Evolutionary conservation across 2,797 vertebrate genomes (phyloP), one percentile per base, ranked within the genome.

Genomic region (Petrocephalus sullivani): DNA sequence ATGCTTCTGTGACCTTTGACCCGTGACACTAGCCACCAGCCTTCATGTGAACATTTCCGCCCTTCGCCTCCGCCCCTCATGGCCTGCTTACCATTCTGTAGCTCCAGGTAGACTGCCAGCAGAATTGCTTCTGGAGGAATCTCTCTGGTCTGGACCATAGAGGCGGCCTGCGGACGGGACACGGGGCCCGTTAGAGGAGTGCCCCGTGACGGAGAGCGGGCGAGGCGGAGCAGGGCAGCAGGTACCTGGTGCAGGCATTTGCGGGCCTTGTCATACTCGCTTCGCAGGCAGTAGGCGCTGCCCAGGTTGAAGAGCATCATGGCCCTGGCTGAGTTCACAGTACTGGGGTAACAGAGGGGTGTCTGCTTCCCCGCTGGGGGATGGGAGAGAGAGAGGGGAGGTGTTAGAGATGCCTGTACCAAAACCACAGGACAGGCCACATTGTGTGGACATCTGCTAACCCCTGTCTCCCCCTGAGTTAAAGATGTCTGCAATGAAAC

Each of bases 251-350:
- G 97, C 82, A 99, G 96, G 92, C 98, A 99, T 91, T 98, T 99
- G 12, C 98, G 97, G 85, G 98, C 98, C 94, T 99, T 99, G 90
- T 99, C 98, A 1, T 98, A 99, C 91, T 99, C 98, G 57, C 98
- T 99, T 91, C 98, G 95, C 92, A 99, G 92, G 88, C 98, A 99
- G 93, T 99, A 99, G 9, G 98, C 98, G 2, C 98, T 99, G 88
- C 98, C 98, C 1, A 99, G 95, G 93, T 99, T 99, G 92, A 99
- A 99, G 0, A 99, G 95, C 98, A 99, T 99, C 96, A 98, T 98
- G 10, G 98, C 97, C 85, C 98, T 94, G 6, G 98, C 98, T 14
- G 97, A 96, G 1, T 92, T 97, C 93, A 99, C 97, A 0, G 97
- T 98, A 91, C 97, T 99, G 90, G 98, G 98, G 92, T 99, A 99